Evolutionary conservation across 2,888 invertebrate species (phyloP).

Genomic region (Pristionchus mayeri): DNA sequence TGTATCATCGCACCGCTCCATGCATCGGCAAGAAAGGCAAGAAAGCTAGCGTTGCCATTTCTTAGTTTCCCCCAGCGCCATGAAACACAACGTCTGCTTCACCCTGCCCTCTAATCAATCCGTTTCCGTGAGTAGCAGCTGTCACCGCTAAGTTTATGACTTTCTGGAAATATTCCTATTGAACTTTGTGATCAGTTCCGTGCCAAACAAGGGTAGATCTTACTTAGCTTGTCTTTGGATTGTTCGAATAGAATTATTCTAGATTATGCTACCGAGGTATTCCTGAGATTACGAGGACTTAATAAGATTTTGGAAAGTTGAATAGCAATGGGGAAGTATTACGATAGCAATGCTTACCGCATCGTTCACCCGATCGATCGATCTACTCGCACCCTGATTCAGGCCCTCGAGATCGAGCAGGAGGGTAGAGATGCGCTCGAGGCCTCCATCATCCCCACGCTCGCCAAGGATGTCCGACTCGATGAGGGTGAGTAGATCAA

Average conservation of each 20-base stretch:
- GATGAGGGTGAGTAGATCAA: conserved; percentile 82
- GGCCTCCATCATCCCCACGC: conserved; percentile 66
- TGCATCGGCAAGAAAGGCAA: conserved; percentile 27
- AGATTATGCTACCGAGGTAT: too few species aligned
- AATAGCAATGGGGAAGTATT: too few species aligned
- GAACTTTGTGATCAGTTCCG: too few species aligned
- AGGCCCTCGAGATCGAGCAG: conserved; percentile 65
- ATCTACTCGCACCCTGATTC: neutral
- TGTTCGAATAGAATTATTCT: too few species aligned
- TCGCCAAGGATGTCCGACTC: conserved; percentile 68
- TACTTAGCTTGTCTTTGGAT: too few species aligned
- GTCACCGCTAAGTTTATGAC: neutral
- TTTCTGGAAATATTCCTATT: too few species aligned
- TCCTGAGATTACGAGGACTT: too few species aligned
- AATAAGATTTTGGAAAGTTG: too few species aligned
- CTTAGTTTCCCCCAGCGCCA: neutral
- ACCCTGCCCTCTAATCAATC: neutral
- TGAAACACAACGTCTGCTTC: neutral
- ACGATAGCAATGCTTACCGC: too few species aligned
- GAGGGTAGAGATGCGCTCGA: conserved; percentile 76
- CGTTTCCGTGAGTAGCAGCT: neutral
- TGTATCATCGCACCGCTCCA: neutral
- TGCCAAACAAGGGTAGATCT: too few species aligned
- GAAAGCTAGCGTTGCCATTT: neutral
- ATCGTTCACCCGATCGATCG: too few species aligned